A percentile compares a stretch with the other conserved stretches of the same genome.
Conservation (phyloP, 2,797 vertebrate genomes). For the Sebastes taczanowskii region DNA sequence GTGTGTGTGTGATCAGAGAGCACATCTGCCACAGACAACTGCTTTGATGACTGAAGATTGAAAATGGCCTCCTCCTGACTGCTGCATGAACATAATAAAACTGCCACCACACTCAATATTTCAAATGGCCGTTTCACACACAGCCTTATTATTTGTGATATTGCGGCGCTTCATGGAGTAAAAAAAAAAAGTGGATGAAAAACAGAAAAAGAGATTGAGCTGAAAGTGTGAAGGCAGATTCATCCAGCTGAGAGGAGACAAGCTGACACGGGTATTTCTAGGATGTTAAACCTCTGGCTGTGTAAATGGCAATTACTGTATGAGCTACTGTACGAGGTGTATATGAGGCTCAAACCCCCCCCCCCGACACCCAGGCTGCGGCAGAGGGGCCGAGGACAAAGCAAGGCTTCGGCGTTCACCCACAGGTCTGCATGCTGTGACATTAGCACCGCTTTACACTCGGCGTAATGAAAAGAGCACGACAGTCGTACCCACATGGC, state of each 20-base stretch:
- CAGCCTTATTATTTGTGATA: slow-evolving; percentile 27
- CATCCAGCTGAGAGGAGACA: slow-evolving; percentile 26
- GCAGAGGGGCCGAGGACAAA: slow-evolving; percentile 1
- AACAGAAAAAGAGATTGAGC: not conserved
- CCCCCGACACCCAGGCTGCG: not conserved
- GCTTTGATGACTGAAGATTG: slow-evolving; percentile 41
- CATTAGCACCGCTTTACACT: slow-evolving; percentile 18
- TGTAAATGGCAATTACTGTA: slow-evolving; percentile 46
- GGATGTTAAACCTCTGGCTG: slow-evolving; percentile 41
- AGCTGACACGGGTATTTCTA: slow-evolving; percentile 36
- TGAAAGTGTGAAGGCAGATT: not conserved
- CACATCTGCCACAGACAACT: slow-evolving; percentile 36
- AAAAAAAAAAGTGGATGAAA: not conserved
- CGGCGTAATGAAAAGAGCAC: slow-evolving; percentile 10
- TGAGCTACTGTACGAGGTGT: slow-evolving; percentile 23
- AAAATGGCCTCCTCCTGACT: slow-evolving; percentile 22
- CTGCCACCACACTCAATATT: not conserved
- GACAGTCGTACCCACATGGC: slow-evolving; percentile 1
- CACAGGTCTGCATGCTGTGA: not conserved
- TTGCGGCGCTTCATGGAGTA: not conserved
- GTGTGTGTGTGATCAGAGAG: slow-evolving; percentile 11
- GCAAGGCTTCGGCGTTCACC: slow-evolving; percentile 2
- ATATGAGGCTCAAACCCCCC: not conserved
- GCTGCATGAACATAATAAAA: slow-evolving; percentile 34
- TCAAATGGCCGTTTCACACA: not conserved